Evolutionary conservation across 2,797 vertebrate species (phyloP).

Genomic region (Choloepus didactylus): DNA sequence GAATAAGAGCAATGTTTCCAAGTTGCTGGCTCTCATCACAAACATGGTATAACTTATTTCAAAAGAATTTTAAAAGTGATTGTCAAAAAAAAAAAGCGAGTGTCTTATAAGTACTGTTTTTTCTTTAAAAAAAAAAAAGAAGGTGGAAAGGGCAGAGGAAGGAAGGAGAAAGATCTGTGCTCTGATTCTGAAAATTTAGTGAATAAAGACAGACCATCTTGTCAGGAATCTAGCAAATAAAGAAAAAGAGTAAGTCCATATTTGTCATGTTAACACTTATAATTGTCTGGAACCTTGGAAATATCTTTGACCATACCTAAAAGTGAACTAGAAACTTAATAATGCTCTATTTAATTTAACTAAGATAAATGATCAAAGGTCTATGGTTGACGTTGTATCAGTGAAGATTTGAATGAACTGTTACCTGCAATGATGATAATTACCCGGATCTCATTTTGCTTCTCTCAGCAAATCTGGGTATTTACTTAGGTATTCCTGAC

Average conservation of each 20-base stretch:
- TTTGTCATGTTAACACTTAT: neutral
- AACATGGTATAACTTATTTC: neutral
- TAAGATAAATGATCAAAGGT: neutral
- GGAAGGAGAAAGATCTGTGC: neutral
- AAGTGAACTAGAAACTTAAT: neutral
- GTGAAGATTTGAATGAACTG: neutral
- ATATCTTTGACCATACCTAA: neutral
- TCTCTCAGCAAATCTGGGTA: constrained; percentile 12
- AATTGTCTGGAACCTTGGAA: constrained; percentile 18
- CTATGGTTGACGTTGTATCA: neutral
- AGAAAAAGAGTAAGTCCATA: neutral
- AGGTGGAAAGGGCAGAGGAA: neutral
- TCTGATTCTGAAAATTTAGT: constrained; percentile 12
- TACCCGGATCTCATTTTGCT: neutral
- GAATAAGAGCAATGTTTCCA: constrained; percentile 4
- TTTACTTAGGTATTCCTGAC: neutral
- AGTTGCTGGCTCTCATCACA: neutral
- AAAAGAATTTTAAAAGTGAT: neutral
- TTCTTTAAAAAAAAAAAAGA: neutral
- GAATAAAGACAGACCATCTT: neutral
- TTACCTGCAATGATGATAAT: neutral
- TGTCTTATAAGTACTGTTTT: neutral
- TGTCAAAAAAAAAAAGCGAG: neutral
- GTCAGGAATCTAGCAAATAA: constrained; percentile 27
- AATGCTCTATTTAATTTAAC: neutral